Evolutionary conservation across 2,797 vertebrate species (phyloP), one percentile per base, ranked within the genome.

Genomic region (Taeniopygia guttata): DNA sequence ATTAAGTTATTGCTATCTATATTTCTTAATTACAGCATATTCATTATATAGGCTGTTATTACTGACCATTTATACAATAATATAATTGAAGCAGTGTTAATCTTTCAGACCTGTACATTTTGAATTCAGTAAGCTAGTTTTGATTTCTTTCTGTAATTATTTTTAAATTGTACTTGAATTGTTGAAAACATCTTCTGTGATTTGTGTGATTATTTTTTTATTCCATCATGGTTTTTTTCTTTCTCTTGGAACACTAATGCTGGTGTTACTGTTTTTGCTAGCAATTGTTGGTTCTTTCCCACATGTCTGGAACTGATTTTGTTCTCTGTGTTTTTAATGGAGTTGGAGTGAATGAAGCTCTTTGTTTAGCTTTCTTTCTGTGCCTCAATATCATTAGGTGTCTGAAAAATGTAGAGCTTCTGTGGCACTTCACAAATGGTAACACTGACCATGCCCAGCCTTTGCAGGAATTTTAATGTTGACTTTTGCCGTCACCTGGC

Each of bases 221-320:
- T 84, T 95, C 74, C 67, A 34, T 75, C 1, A 1, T 30, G 34
- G 5, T 1, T 59, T 55, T 90, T 86, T 87, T 54, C 38, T 81
- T 81, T 86, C 36, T 72, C 43, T 81, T 91, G 80, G 80, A 95
- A 94, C 91, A 86, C 32, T 82, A 86, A 62, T 72, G 54, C 90
- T 87, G 60, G 36, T 73, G 59, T 84, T 96, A 63, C 54, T 85
- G 68, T 52, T 87, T 76, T 56, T 92, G 66, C 84, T 93, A 93
- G 76, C 67, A 83, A 27, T 94, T 84, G 73, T 91, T 85, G 64
- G 40, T 95, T 90, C 86, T 84, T 94, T 84, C 86, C 90, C 67
- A 74, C 69, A 82, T 3, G 86, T 95, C 95, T 96, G 95, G 93
- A 96, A 95, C 74, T 92, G 93, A 95, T 96, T 95, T 95, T 95